These are phyloP conservation scores for Hypolimnas misippus DNA, from an alignment of 2,888 invertebrate genomes.

Conservation along the genomic window DNA sequence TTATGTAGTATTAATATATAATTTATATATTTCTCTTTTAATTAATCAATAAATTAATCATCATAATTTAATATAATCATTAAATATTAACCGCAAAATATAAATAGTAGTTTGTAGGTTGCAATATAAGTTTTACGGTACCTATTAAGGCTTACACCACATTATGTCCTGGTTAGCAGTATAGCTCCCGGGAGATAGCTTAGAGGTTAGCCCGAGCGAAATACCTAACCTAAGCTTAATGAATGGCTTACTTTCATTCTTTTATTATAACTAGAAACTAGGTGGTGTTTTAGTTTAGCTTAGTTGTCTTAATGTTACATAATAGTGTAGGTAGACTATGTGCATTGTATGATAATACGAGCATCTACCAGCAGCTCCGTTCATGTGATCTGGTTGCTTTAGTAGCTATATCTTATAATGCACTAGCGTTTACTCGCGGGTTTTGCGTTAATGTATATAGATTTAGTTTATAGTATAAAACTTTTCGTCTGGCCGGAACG, in stretches of 20 bases:
- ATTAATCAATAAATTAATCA: background rate
- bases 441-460: too few species aligned
- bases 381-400: background rate
- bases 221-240: constrained; percentile 32
- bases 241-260: constrained; percentile 19
- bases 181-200: constrained; percentile 45
- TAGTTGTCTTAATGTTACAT: constrained; percentile 16
- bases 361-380: too few species aligned
- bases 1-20: too few species aligned
- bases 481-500: too few species aligned
- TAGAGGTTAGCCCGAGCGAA: constrained; percentile 38
- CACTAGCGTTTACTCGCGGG: too few species aligned
- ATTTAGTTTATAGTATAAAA: too few species aligned
- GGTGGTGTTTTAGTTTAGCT: constrained; percentile 9
- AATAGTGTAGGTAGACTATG: background rate
- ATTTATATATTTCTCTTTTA: too few species aligned
- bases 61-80: background rate
- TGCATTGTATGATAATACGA: too few species aligned
- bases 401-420: background rate
- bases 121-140: constrained; percentile 38
- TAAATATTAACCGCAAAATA: constrained; percentile 1
- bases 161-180: constrained; percentile 44
- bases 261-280: constrained; percentile 13
- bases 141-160: constrained; percentile 43
- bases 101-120: constrained; percentile 9